phyloP scores from a whole-genome alignment of 2,888 invertebrate genomes.

The Sialis fuliginosa region DNA sequence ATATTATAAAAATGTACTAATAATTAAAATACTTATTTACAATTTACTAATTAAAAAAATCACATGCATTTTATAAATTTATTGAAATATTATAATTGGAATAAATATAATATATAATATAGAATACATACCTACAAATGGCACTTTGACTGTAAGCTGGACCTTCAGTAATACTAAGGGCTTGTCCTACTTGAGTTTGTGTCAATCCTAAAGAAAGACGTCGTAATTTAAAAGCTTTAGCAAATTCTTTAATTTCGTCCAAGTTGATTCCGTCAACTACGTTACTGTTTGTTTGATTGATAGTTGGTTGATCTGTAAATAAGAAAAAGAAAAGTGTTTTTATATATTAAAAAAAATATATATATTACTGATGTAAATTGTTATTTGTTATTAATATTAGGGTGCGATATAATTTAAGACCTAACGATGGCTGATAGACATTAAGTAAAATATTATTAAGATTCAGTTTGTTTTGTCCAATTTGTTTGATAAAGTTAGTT shows the following conservation, averaged over 20 bases:
- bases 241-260: slow-evolving; percentile 97
- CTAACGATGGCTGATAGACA: too few relatives aligned
- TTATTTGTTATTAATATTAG: too few relatives aligned
- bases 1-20: too few relatives aligned
- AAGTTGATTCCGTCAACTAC: slow-evolving; percentile 93
- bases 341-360: too few relatives aligned
- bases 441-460: too few relatives aligned
- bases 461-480: too few relatives aligned
- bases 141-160: slow-evolving; percentile 98
- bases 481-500: too few relatives aligned
- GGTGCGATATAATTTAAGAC: too few relatives aligned
- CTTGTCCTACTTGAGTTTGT: slow-evolving; percentile 95
- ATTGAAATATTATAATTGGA: not conserved
- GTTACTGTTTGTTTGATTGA: slow-evolving; percentile 84
- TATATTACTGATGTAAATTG: too few relatives aligned
- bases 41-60: not conserved
- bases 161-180: slow-evolving; percentile 88
- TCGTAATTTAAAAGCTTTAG: slow-evolving; percentile 89
- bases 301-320: slow-evolving; percentile 68
- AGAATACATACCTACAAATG: slow-evolving; percentile 73
- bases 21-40: too few relatives aligned
- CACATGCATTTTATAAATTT: not conserved
- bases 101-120: not conserved
- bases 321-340: not conserved
- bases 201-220: slow-evolving; percentile 86